Base-by-base conservation (phyloP, 2,888 invertebrate species). In the Erpobdella octoculata region DNA sequence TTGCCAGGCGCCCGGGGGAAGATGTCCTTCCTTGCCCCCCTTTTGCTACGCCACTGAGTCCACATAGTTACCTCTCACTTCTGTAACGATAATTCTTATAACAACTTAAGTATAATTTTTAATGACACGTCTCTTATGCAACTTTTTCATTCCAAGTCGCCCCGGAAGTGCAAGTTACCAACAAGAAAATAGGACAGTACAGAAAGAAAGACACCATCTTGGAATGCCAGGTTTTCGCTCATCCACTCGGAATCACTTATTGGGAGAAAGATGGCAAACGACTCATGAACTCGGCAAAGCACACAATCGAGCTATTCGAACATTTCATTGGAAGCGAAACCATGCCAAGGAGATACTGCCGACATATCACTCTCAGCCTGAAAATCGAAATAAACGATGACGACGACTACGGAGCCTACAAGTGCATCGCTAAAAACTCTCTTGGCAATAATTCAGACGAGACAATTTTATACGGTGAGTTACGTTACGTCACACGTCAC, bases 231-330 rank as follows among this genome's bases (percentile, higher is more conserved):
- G 46, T 68, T n/a, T 46, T 31, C 25, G 68, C 68, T 38, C 48
- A 68, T 9, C 68, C 68, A 2, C 68, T 37, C 28, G 68, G 31
- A 6, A 21, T 70, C 66, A 80, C 77, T 69, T 77, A 77, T n/a
- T 82, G 82, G 82, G 74, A 75, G 70, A 72, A 74, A 53, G 71
- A 70, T 64, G 70, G 67, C 31, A 58, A 64, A 25, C 35, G 35
- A n/a, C 21, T 70, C 37, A 59, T 41, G 21, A 62, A 65, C 58
- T 35, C 61, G 25, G 37, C 46, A 21, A 73, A 73, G 71, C 70
- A 66, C 33, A 41, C 62, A 6, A 46, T 73, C 18, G 71, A 74
- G 25, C 48, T 66, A 5, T 75, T 72, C 64, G 73, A 74, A 37
- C 73, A 73, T 33, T 74, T 70, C 8, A 70, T 53, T 28, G 53